phyloP scores from a whole-genome alignment of 2,797 vertebrate species.

The Kryptolebias ocellatus region DNA sequence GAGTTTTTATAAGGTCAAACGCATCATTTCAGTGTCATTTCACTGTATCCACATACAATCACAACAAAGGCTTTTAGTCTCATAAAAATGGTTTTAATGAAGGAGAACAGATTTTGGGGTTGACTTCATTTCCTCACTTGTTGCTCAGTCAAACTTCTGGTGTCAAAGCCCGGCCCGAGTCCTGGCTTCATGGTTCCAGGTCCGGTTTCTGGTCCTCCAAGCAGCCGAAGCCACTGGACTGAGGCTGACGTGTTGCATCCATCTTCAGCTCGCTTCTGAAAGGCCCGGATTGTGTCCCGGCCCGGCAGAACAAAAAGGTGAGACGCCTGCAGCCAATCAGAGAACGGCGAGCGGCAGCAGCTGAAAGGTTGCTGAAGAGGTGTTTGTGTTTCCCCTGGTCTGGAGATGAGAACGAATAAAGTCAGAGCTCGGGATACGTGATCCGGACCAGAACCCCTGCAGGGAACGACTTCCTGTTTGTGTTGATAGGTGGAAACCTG shows the following conservation, averaged over 20 bases:
- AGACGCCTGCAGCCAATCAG: constrained; percentile 32
- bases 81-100: too few relatives aligned
- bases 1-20: too few relatives aligned
- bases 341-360: constrained; percentile 6
- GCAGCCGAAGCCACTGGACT: constrained; percentile 13
- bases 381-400: too few relatives aligned
- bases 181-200: too few relatives aligned
- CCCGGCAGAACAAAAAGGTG: constrained; percentile 18
- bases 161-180: too few relatives aligned
- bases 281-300: constrained; percentile 24
- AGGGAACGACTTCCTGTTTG: constrained; percentile 37
- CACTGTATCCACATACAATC: too few relatives aligned
- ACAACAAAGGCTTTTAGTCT: too few relatives aligned
- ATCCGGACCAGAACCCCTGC: constrained; percentile 32
- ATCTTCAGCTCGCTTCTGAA: constrained; percentile 30
- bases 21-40: too few relatives aligned
- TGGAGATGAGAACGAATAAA: constrained; percentile 9
- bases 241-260: constrained; percentile 31
- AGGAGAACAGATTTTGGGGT: too few relatives aligned
- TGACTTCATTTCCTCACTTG: too few relatives aligned
- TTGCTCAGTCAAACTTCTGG: too few relatives aligned
- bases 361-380: not conserved
- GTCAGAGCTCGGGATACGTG: constrained; percentile 23
- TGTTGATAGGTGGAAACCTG: constrained; percentile 44
- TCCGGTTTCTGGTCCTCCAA: too few relatives aligned